Evolutionary conservation across 2,113 vertebrate species (phyloP).

Genomic region (Ariopsis seemanni): DNA sequence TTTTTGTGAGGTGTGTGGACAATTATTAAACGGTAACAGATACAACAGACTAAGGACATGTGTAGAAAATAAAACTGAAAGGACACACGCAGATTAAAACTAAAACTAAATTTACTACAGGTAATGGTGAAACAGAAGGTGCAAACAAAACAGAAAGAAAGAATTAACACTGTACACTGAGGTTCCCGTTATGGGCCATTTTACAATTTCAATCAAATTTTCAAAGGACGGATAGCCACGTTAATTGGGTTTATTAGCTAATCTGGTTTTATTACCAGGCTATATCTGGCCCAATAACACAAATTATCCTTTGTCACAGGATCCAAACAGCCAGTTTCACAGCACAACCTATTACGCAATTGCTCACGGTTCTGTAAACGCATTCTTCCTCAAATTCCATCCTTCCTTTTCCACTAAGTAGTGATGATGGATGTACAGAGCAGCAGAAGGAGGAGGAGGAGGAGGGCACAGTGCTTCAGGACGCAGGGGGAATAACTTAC

Average conservation of each 20-base stretch:
- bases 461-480: conserved; percentile 4
- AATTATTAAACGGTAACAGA: not conserved
- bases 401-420: conserved; percentile 16
- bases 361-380: not conserved
- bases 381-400: conserved; percentile 7
- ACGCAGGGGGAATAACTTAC: conserved; percentile 37
- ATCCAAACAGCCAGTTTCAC: conserved; percentile 5
- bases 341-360: not conserved
- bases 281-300: not conserved
- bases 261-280: not conserved
- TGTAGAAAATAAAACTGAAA: too few relatives aligned
- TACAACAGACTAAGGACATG: not conserved
- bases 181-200: not conserved
- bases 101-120: not conserved
- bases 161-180: not conserved
- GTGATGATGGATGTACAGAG: conserved; percentile 40
- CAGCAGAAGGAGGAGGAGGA: conserved; percentile 28
- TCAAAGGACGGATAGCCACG: not conserved
- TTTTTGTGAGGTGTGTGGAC: not conserved
- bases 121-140: not conserved
- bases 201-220: not conserved
- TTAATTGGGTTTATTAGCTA: not conserved
- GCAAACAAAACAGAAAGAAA: not conserved
- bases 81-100: not conserved
- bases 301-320: not conserved